Percentiles rank a stretch among this genome's conserved stretches.
These are phyloP conservation scores for Symphodus melops DNA, from an alignment of 2,113 vertebrate species.

Conservation along the genomic window DNA sequence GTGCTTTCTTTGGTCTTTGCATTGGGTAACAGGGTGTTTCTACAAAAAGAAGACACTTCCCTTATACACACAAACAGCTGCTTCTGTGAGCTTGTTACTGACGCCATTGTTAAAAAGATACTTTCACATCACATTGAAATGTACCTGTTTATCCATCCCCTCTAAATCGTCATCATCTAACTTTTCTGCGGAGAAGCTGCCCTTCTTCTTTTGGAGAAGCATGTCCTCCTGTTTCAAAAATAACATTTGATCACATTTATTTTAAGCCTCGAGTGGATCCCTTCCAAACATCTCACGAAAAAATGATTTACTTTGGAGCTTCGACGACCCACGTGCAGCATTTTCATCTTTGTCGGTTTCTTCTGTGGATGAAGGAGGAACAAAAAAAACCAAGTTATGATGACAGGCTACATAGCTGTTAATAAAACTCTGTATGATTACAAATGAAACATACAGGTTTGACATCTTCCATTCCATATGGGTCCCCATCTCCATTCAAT, in stretches of 20 bases:
- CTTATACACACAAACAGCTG: too few relatives aligned
- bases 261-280: too few relatives aligned
- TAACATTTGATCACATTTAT: too few relatives aligned
- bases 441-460: slow-evolving; percentile 51
- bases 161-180: neutral
- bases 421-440: neutral
- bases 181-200: slow-evolving; percentile 48
- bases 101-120: slow-evolving; percentile 21
- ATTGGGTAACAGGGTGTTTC: neutral
- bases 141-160: slow-evolving; percentile 17
- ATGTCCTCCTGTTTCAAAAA: slow-evolving; percentile 24
- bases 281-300: neutral
- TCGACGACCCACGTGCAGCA: neutral
- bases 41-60: neutral
- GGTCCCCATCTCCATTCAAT: slow-evolving; percentile 21
- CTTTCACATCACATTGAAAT: slow-evolving; percentile 30
- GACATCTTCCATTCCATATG: slow-evolving; percentile 13
- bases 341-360: slow-evolving; percentile 36
- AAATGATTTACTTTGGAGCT: slow-evolving; percentile 44
- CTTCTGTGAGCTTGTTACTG: neutral
- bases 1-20: neutral
- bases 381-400: neutral
- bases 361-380: slow-evolving; percentile 23
- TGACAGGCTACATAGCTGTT: neutral
- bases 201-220: slow-evolving; percentile 33